Conservation (phyloP, 2,888 invertebrate genomes). For the Poecilus cupreus region DNA sequence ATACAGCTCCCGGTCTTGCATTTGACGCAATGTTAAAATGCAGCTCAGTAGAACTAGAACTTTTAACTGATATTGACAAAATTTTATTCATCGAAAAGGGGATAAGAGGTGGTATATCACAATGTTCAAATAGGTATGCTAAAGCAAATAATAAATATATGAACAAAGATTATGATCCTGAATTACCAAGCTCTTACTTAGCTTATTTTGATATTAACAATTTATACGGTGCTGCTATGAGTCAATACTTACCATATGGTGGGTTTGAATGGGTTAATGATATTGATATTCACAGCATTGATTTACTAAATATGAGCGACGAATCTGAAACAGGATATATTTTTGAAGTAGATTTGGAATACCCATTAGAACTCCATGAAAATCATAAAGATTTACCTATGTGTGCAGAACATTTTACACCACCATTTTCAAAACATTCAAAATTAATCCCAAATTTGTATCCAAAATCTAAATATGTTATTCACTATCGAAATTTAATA, state of each 20-base stretch:
- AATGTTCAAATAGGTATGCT: conserved; percentile 65
- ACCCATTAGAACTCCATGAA: conserved; percentile 64
- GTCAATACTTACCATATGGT: conserved; percentile 62
- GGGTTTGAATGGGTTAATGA: conserved; percentile 63
- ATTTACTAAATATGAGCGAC: too few species aligned
- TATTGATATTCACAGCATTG: conserved; percentile 53
- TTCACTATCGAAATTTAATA: too few species aligned
- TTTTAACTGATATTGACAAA: conserved; percentile 66
- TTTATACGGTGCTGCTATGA: conserved; percentile 60
- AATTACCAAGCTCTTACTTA: conserved; percentile 60
- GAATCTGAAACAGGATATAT: conserved; percentile 65
- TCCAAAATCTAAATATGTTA: too few species aligned
- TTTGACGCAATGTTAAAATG: conserved; percentile 67
- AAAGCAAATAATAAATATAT: conserved; percentile 66
- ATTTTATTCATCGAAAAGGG: conserved; percentile 64
- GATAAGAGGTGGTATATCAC: conserved; percentile 66
- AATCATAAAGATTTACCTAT: too few species aligned
- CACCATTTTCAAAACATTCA: too few species aligned
- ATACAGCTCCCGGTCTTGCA: conserved; percentile 65
- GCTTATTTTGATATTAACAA: conserved; percentile 64
- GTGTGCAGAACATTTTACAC: too few species aligned
- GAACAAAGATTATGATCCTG: conserved; percentile 62
- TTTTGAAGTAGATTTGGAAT: conserved; percentile 69
- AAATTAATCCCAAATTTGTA: too few species aligned
- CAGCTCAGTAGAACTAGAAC: conserved; percentile 64